Percentiles rank a stretch among this genome's conserved stretches.
These are phyloP conservation scores for Phanerotoma sp. DNA, from an alignment of 2,888 invertebrate genomes.

Conservation along the genomic window DNA sequence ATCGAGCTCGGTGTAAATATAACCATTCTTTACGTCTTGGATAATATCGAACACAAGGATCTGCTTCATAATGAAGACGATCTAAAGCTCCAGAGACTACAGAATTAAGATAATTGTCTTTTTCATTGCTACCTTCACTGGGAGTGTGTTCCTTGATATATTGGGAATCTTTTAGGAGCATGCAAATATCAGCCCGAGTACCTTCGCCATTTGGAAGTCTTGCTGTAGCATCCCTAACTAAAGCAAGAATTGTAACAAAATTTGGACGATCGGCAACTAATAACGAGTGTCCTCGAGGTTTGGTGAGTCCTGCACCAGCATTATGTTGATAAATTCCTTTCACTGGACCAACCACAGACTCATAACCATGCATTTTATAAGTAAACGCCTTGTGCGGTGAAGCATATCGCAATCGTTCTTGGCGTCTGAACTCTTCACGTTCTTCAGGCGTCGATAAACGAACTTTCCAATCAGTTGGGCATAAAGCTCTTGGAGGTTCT, in stretches of 20 bases:
- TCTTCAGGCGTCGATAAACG: constrained; percentile 77
- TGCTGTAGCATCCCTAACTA: constrained; percentile 93
- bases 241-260: constrained; percentile 84
- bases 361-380: constrained; percentile 83
- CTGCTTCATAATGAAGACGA: constrained; percentile 83
- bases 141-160: constrained; percentile 60
- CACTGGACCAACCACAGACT: constrained; percentile 79
- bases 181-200: constrained; percentile 87
- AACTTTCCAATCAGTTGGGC: constrained; percentile 81
- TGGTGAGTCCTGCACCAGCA: constrained; percentile 52
- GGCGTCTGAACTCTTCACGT: constrained; percentile 71
- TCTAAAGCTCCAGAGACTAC: constrained; percentile 91
- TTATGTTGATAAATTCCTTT: constrained; percentile 75
- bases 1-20: constrained; percentile 79
- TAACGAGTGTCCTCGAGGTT: constrained; percentile 82
- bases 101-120: constrained; percentile 72
- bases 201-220: constrained; percentile 94
- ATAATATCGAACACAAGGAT: constrained; percentile 93
- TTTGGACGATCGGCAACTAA: constrained; percentile 82
- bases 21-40: constrained; percentile 92
- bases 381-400: constrained; percentile 91
- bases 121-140: constrained; percentile 45
- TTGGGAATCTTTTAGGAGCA: constrained; percentile 77
- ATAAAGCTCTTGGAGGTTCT: constrained; percentile 62
- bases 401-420: constrained; percentile 83